phyloP scores from a whole-genome alignment of 2,797 vertebrate genomes.

The Ceryle rudis region DNA sequence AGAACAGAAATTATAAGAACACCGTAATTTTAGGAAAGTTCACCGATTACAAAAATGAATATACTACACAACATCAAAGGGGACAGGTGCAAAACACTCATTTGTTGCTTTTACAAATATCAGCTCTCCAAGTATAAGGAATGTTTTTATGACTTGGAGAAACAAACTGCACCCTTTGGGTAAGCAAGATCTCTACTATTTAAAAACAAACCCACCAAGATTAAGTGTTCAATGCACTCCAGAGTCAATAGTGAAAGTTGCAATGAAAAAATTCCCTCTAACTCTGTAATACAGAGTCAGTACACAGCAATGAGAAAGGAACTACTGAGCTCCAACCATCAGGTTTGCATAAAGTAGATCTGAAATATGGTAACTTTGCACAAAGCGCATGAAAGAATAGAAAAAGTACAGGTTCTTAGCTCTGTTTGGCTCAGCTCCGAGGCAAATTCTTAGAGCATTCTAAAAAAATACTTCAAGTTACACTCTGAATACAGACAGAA shows the following conservation, averaged over 20 bases:
- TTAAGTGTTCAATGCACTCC: not conserved
- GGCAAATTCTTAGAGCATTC: not conserved
- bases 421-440: not conserved
- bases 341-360: not conserved
- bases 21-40: not conserved
- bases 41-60: not conserved
- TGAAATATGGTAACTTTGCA: accelerated
- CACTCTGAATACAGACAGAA: not conserved
- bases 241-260: not conserved
- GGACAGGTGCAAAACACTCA: not conserved
- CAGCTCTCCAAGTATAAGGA: not conserved
- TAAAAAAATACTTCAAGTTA: not conserved
- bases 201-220: not conserved
- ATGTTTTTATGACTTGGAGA: not conserved
- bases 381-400: not conserved
- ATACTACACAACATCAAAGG: not conserved
- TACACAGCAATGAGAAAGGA: not conserved
- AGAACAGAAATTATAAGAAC: not conserved
- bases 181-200: not conserved
- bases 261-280: not conserved
- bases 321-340: not conserved
- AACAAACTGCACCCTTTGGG: not conserved
- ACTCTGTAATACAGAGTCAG: too few relatives aligned
- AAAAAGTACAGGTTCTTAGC: not conserved
- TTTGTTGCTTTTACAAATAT: not conserved